Base-by-base conservation (phyloP, 2,888 invertebrate genomes). In the Podotricha telesiphe region DNA sequence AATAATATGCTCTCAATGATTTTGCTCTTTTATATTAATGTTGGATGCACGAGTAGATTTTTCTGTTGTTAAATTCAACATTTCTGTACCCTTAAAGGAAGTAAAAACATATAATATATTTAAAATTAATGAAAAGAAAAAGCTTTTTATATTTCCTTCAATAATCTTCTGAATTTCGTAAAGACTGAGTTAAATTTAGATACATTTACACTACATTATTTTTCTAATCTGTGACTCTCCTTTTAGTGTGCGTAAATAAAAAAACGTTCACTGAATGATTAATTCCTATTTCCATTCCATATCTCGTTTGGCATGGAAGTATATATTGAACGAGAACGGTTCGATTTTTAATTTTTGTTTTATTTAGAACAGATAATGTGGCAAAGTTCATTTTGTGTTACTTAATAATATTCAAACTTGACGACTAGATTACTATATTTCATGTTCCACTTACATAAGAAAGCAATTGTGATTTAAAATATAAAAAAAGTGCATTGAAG, bases 301-400 rank as follows among this genome's bases (percentile, higher is more conserved):
- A 17, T 28, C 34, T 34, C 34, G 48, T 34, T 62, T 48, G 61
- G 61, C 45, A 37, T 62, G 62, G 62, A 37, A 62, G 58, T 59
- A 45, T 47, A 40, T 48, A 48, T 28, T 22, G 55, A 28, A 48
- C 20, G 19, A 40, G 28, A 68, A 68, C 68, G 62, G 40, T 63
- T 68, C 63, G 55, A 50, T 61, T 71, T 68, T 19, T 61, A 40
- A 58, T 45, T 69, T 71, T 72, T 72, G 58, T 71, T 72, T 72
- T 72, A 65, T 69, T 72, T 69, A 55, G 66, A 20, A 64, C 63
- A 40, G 65, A 67, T 61, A 66, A 64, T 67, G 59, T 64, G 51
- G 37, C 40, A 45, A 45, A 62, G 45, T 45, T 40, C 13, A 62
- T 67, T 42, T 65, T 53, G 40, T 65, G 34, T 48, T 61, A 53